Evolutionary conservation across 2,888 invertebrate species (phyloP), one percentile per base, ranked within the genome.

Genomic region (Laothoe populi): DNA sequence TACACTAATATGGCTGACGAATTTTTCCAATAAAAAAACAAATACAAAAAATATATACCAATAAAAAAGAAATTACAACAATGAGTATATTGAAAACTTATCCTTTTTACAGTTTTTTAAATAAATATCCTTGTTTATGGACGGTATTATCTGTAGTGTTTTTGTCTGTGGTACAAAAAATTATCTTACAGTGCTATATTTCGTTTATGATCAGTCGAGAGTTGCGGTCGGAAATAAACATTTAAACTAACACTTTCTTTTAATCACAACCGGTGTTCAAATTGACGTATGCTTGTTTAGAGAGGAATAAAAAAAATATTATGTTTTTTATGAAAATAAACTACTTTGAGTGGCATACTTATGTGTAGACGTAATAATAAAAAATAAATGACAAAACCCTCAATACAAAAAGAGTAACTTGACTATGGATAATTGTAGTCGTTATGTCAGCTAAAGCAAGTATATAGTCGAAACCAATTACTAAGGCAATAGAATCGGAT

Each of bases 121-220:
- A 89, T 90, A 90, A 91, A 90, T 90, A 88, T 81, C 80, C 79
- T 80, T 84, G 82, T 86, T 84, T 87, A 84, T 90, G 92, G 92
- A 92, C 92, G 92, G 92, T 91, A 81, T 86, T 83, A 77, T 80
- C 85, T 85, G 83, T 72, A 69, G 66, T 73, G 65, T 58, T 65
- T 73, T 59, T 59, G 46, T 63, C 45, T 60, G 63, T 60, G 21
- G 60, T 63, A 60, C 53, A 57, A 63, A 61, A 63, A 63, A 60
- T 35, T 63, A 63, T 45, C 53, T 63, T 60, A 53, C 26, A 40
- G 60, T 61, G 53, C 64, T 64, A 64, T 61, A 61, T 60, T 60
- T 58, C 8, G 48, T 38, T 61, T 60, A 53, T 4, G 46, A 4
- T 53, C 53, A 53, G 31, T 53, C 53, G 57, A 35, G 53, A 11